Evolutionary conservation across 1,140 invertebrate genomes (phyloP), one percentile per base, ranked within the genome.

Genomic region (Halyomorpha halys): DNA sequence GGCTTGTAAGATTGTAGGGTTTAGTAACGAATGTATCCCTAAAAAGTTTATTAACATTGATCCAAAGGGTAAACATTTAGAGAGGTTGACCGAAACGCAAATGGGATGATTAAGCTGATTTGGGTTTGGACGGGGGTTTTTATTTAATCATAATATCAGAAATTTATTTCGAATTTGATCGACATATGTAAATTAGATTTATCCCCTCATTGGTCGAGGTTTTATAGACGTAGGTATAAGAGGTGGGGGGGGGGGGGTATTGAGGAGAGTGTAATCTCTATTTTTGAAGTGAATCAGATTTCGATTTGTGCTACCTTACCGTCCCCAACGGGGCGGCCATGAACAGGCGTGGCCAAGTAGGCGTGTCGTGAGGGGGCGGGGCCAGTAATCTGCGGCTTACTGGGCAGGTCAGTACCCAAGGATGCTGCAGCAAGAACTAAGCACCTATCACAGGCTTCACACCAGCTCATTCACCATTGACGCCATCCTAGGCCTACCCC

Each of bases 201-300:
- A 3, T 39, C 11, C 34, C 11, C 6, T 13, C 4, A 39, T 39
- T 39, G 6, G 34, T 13, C 13, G 34, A 13, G 6, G 27, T 30
- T 30, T 30, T 30, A 30, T 30, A 30, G 27, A 30, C 27, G 13
- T 6, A 39, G 11, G 27, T 30, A 30, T 30, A 3, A 47, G 3
- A 4, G 45, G 13, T 2, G 13, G 2, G 3, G 13, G 13, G 5
- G 47, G 9, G 2, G n/a, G 19, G 47, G 16, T 21, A 21, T 18
- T 49, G 1, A 49, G 47, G 47, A 49, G 34, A 9, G 34, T 39
- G 34, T 39, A 39, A 49, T 49, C 47, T 49, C n/a, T 49, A 49
- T 49, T 49, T 49, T 49, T 2, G 47, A 21, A 49, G 47, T 49
- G 47, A 49, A 49, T 49, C n/a, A 49, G 47, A 49, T 49, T 49